These are phyloP conservation scores for Anastrepha obliqua DNA, from an alignment of 1,140 invertebrate species.

Conservation along the genomic window DNA sequence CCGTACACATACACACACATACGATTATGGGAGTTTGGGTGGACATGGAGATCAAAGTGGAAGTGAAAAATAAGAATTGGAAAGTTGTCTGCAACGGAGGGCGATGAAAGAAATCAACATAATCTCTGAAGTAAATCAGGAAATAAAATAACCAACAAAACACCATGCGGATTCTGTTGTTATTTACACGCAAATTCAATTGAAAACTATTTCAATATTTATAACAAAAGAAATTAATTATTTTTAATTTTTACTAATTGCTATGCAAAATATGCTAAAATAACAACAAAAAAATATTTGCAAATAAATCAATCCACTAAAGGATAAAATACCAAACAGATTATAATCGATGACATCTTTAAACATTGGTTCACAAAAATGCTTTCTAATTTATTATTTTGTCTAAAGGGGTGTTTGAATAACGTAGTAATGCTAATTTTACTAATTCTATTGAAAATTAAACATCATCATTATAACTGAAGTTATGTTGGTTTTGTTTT, in stretches of 20 bases:
- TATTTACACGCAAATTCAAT: constrained; percentile 27
- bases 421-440: no score
- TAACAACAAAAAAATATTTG: constrained; percentile 3
- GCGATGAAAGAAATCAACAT: constrained; percentile 28
- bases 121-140: not conserved
- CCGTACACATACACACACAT: not conserved
- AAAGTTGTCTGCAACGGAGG: constrained; percentile 2
- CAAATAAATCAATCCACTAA: not conserved
- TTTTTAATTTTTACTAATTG: constrained; percentile 37
- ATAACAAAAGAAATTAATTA: constrained; percentile 17
- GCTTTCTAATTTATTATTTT: constrained; percentile 46
- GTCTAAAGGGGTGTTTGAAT: not conserved
- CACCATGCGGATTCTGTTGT: not conserved
- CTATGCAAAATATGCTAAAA: constrained; percentile 14
- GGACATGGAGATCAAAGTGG: constrained; percentile 8
- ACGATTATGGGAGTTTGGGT: not conserved
- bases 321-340: not conserved
- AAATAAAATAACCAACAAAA: constrained; percentile 29
- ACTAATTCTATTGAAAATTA: not conserved
- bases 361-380: constrained; percentile 29
- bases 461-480: no score
- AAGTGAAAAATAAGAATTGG: not conserved
- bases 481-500: no score
- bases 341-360: not conserved
- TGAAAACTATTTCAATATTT: constrained; percentile 24